These are phyloP conservation scores for Ochlodes sylvanus DNA, from an alignment of 2,888 invertebrate species.

Conservation along the genomic window DNA sequence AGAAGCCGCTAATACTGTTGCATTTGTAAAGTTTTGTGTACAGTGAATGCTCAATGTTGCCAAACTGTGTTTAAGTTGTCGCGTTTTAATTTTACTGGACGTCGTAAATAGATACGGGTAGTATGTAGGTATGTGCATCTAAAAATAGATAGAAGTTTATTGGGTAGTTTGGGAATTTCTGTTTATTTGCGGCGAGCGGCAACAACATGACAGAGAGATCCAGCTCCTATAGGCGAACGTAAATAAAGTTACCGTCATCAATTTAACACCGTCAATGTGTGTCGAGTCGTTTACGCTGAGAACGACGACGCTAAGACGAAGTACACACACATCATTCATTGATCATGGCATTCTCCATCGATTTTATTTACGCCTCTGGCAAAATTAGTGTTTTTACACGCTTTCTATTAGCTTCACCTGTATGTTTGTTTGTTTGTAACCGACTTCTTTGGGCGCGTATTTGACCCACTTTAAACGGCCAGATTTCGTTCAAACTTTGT, in stretches of 20 bases:
- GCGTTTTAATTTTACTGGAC: not conserved
- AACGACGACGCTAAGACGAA: conserved; percentile 3
- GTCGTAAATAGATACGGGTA: conserved; percentile 13
- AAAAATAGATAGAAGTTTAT: not conserved
- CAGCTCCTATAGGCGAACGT: conserved; percentile 41
- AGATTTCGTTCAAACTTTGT: no score
- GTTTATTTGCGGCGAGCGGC: conserved; percentile 34
- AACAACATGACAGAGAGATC: conserved; percentile 25
- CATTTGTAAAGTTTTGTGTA: no score
- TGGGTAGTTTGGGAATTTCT: conserved; percentile 10
- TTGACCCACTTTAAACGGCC: no score
- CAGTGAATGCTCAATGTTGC: not conserved
- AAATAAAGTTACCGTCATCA: conserved; percentile 59
- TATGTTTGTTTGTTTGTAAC: no score
- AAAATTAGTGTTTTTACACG: no score
- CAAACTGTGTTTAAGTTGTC: not conserved
- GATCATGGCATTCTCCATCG: not conserved
- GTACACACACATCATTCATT: conserved; percentile 23
- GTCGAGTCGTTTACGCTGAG: conserved; percentile 29
- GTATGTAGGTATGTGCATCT: not conserved
- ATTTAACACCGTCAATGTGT: conserved; percentile 35
- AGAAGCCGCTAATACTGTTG: no score
- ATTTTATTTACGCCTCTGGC: not conserved
- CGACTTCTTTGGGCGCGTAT: no score
- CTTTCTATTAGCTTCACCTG: no score